Evolutionary conservation across 2,888 invertebrate genomes (phyloP), one percentile per base, ranked within the genome.

Genomic region (Stenolophus ochropezus): DNA sequence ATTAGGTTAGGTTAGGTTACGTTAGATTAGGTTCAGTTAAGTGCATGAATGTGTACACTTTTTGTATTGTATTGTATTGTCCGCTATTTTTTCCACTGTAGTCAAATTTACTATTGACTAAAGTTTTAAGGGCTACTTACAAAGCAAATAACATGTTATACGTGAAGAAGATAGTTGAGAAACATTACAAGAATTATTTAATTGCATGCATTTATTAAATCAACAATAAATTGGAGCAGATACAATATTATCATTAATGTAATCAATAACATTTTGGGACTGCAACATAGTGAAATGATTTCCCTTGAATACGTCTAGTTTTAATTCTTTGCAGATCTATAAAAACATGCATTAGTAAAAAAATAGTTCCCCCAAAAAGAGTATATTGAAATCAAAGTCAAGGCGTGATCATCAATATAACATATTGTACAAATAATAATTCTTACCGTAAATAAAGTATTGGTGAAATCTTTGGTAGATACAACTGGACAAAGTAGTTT

Each of bases 251-350:
- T 87, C 87, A 82, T 94, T 94, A 61, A 94, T 93, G 33, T 93
- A 90, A 84, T 93, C 91, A 0, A 93, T 91, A 58, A 93, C 90
- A 83, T 92, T 92, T 73, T 91, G 90, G 84, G 93, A 93, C 6
- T 93, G 92, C 83, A 96, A 87, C 85, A 96, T 94, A 69, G 93
- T 92, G 0, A 92, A 87, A 85, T 96, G 96, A 86, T 94, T 94
- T 6, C 96, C 96, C 86, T 93, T 93, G 2, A 94, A 89, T 61
- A 91, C 91, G 84, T 92, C 91, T 0, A 95, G 90, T 1, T 91
- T 90, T 0, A 90, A 90, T 1, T 91, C 91, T 51, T 91, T 91
- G 1, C 93, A 93, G 49, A 91, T 89, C 90, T 92, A 91, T 33
- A 91, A 91, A 74, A 83, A 84, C 33, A 42, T 42, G 2, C 33